These are phyloP conservation scores for Piliocolobus tephrosceles DNA, from an alignment of 2,113 vertebrate species.

Conservation along the genomic window DNA sequence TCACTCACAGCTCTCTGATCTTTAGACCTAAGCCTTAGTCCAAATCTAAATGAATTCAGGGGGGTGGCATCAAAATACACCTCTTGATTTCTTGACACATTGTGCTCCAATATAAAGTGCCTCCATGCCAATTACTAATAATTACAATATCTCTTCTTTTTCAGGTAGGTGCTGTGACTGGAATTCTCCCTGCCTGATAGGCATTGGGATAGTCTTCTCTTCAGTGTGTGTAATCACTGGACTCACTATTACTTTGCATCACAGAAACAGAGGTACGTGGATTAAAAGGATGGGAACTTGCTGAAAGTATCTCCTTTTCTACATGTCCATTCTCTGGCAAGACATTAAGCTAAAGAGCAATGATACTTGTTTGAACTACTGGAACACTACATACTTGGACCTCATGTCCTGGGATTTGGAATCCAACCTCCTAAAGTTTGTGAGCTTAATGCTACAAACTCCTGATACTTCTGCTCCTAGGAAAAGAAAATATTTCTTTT, in stretches of 20 bases:
- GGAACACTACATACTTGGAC: neutral
- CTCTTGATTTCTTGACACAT: neutral
- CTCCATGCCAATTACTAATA: neutral
- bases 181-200: fast-evolving
- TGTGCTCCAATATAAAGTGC: neutral
- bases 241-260: fast-evolving
- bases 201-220: fast-evolving
- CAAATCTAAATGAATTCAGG: neutral
- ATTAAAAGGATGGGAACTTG: neutral
- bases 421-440: neutral
- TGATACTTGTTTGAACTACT: neutral
- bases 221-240: fast-evolving
- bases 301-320: neutral
- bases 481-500: neutral
- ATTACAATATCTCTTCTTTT: neutral
- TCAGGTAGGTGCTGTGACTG: fast-evolving
- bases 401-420: neutral
- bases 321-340: neutral
- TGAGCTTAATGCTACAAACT: neutral
- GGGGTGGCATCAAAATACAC: neutral
- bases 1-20: neutral
- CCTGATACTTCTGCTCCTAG: neutral
- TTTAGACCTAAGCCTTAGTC: neutral
- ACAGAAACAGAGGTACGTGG: slow-evolving; percentile 1
- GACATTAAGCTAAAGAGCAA: neutral